Conservation (phyloP, 2,888 invertebrate genomes). For the Rutpela maculata region DNA sequence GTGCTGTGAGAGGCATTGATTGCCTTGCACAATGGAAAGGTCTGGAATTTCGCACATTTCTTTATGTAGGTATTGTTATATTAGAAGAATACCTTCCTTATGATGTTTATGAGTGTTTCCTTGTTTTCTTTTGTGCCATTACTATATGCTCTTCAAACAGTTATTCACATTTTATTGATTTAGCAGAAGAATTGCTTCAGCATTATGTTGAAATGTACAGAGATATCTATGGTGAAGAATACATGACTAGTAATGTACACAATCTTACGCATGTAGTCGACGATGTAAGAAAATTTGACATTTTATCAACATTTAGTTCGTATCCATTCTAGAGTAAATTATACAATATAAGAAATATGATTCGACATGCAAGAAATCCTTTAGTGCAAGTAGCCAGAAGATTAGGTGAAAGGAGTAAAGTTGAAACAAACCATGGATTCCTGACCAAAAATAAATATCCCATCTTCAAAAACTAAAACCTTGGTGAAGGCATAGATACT, state of each 20-base stretch:
- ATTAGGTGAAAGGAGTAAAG: no score
- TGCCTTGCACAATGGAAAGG: constrained; percentile 41
- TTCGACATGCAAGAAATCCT: no score
- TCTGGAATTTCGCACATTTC: constrained; percentile 40
- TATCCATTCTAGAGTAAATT: constrained; percentile 67
- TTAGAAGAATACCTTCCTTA: constrained; percentile 35
- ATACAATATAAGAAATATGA: constrained; percentile 1
- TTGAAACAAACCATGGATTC: no score
- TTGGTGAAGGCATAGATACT: no score
- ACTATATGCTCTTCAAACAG: constrained; percentile 42
- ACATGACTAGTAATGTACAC: constrained; percentile 46
- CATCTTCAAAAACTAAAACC: no score
- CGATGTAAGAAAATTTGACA: constrained; percentile 64
- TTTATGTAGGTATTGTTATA: constrained; percentile 43
- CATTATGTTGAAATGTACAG: constrained; percentile 15
- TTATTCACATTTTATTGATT: constrained; percentile 26
- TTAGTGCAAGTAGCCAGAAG: no score
- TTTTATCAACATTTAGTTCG: constrained; percentile 62
- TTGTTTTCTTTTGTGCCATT: constrained; percentile 39
- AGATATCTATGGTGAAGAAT: constrained; percentile 43
- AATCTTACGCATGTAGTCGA: constrained; percentile 56
- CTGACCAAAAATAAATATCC: no score
- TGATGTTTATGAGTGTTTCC: constrained; percentile 45
- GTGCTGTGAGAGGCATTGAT: constrained; percentile 38
- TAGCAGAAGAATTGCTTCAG: constrained; percentile 13